Evolutionary conservation across 2,797 vertebrate genomes (phyloP).

Genomic region (Ispidina picta): DNA sequence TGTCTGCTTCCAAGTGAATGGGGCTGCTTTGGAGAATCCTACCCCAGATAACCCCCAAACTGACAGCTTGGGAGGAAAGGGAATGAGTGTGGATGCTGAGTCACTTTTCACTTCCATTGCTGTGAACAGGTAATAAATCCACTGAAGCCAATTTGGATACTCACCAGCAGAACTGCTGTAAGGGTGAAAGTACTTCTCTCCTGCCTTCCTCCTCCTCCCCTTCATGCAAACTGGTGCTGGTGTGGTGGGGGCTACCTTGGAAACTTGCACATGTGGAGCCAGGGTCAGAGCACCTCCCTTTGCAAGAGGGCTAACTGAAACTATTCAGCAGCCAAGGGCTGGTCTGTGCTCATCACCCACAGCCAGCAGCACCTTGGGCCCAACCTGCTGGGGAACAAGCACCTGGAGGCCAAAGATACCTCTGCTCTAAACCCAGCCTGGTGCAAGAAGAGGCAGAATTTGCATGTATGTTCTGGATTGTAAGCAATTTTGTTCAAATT

Average conservation of each 20-base stretch:
- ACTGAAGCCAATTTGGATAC: not conserved
- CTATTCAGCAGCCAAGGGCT: not conserved
- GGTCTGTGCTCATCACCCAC: not conserved
- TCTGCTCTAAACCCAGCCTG: not conserved
- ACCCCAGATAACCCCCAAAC: not conserved
- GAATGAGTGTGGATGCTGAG: not conserved
- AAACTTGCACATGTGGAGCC: not conserved
- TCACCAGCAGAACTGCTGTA: not conserved
- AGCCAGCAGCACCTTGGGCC: not conserved
- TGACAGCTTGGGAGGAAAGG: not conserved
- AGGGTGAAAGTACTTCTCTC: not conserved
- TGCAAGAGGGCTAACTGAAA: not conserved
- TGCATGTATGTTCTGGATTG: not conserved
- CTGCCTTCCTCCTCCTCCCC: not conserved
- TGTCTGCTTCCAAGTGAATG: not conserved
- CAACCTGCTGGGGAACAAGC: rapidly evolving
- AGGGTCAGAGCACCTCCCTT: not conserved
- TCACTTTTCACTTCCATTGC: not conserved
- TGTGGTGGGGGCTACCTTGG: not conserved
- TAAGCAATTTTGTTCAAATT: not conserved
- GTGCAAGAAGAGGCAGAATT: not conserved
- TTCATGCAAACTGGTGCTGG: not conserved
- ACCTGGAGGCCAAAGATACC: not conserved
- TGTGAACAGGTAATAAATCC: conserved; percentile 4
- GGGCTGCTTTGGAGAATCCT: not conserved